Base-by-base conservation (phyloP, 2,113 vertebrate species). In the Callithrix jacchus region DNA sequence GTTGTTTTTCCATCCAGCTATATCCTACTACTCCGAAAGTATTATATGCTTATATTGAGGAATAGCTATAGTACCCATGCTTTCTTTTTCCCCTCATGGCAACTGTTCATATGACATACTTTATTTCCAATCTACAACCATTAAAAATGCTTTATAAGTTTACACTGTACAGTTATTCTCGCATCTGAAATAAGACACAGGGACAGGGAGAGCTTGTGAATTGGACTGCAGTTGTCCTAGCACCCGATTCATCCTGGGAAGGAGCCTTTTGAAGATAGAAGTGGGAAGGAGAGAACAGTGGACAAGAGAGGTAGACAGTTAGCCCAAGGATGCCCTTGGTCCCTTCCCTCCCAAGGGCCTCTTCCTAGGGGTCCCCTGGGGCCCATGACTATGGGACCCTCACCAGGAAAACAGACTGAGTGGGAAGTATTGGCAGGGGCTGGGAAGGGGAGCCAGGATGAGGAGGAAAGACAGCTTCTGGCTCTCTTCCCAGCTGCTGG, bases 111-210 rank as follows among this genome's bases (percentile, higher is more conserved):
- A 95, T 98, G 96, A 98, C 97, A 98, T 97, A 98, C 97, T 98
- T 98, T 98, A 98, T 98, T 98, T 98, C 71, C 97, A 97, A 97
- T 98, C 97, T 98, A 98, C 96, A 97, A 95, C 97, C 94, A 98
- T 98, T 98, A 98, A 98, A 98, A 98, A 97, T 81, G 68, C 90
- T 98, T 97, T 96, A 77, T 97, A 97, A 98, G 97, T 98, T 96
- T 97, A 98, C 97, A 98, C 97, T 98, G 96, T 98, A 98, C 97
- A 98, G 66, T 93, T 97, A 84, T 94, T 95, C 92, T 97, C 92
- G 92, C 89, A 92, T 97, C 92, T 93, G 85, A 96, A 97, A 76
- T 95, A 97, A 97, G 97, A 98, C 97, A 96, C 11, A 4, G 93
- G 95, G 92, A 93, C 54, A 87, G 86, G 93, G 95, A 95, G 58